A percentile compares a stretch with the other conserved stretches of the same genome.
phyloP scores from a whole-genome alignment of 2,113 vertebrate species.

The Microtus oregoni region DNA sequence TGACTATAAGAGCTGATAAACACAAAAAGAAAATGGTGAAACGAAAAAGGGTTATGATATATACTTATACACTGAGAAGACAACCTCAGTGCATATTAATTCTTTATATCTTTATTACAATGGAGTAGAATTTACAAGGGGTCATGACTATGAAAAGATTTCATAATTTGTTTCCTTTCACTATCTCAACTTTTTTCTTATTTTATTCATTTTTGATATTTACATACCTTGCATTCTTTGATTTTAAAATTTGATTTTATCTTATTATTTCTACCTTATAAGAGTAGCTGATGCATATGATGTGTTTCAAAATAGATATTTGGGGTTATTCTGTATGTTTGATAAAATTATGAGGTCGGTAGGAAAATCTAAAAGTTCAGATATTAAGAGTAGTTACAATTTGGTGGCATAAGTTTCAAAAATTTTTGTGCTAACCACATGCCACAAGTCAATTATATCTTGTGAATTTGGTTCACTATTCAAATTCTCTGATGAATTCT shows the following conservation, averaged over 20 bases:
- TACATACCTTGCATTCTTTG: rapidly evolving
- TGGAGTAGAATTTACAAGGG: not conserved
- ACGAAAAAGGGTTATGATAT: not conserved
- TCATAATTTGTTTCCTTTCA: not conserved
- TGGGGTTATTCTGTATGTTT: not conserved
- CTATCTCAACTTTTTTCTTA: not conserved
- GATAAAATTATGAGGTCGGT: not conserved
- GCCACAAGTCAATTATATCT: not conserved
- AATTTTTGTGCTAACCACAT: not conserved
- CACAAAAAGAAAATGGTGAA: not conserved
- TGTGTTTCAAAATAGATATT: not conserved
- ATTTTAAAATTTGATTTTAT: not conserved
- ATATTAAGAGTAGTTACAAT: not conserved
- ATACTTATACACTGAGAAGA: not conserved
- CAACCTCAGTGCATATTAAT: not conserved
- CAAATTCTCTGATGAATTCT: not conserved
- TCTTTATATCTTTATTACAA: not conserved
- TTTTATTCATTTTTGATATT: not conserved
- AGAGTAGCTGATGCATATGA: not conserved
- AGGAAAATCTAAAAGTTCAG: not conserved
- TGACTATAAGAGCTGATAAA: not conserved
- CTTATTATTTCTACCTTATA: not conserved
- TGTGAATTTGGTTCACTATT: not conserved
- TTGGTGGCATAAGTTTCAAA: not conserved
- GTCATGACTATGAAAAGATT: not conserved